Evolutionary conservation across 2,113 vertebrate genomes (phyloP).

Genomic region (Chauna torquata): DNA sequence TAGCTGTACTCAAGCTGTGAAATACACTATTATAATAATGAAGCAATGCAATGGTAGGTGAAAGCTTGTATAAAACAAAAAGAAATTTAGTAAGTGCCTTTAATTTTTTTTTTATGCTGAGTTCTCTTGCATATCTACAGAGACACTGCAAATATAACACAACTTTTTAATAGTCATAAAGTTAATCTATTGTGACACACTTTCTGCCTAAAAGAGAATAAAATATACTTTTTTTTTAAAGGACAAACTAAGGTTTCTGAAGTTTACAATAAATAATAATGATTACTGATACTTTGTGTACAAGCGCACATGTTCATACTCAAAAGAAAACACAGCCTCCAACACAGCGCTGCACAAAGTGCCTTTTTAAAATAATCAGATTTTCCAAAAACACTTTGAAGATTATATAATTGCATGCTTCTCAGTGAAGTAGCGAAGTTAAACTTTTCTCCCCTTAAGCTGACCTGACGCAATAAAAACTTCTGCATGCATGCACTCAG

Average conservation of each 20-base stretch:
- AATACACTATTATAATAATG: neutral
- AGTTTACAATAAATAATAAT: neutral
- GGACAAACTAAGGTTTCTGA: neutral
- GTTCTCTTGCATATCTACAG: neutral
- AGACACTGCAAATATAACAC: neutral
- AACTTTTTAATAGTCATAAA: neutral
- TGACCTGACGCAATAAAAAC: constrained; percentile 73
- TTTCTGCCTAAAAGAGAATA: neutral
- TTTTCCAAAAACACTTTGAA: constrained; percentile 7
- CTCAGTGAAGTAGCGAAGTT: constrained; percentile 51
- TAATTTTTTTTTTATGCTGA: neutral
- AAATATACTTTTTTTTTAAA: neutral
- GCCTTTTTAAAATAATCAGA: neutral
- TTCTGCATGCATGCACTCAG: constrained; percentile 61
- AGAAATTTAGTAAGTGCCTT: neutral
- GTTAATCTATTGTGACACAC: neutral
- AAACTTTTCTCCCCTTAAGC: constrained; percentile 29
- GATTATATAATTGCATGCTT: constrained; percentile 35
- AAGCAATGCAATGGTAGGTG: neutral
- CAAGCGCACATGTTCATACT: neutral
- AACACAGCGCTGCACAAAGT: neutral
- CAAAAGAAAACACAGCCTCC: neutral
- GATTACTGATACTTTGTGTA: neutral
- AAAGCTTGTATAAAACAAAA: neutral
- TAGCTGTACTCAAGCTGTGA: neutral